Conservation (phyloP, 2,888 invertebrate species). For the Stenolophus ochropezus region DNA sequence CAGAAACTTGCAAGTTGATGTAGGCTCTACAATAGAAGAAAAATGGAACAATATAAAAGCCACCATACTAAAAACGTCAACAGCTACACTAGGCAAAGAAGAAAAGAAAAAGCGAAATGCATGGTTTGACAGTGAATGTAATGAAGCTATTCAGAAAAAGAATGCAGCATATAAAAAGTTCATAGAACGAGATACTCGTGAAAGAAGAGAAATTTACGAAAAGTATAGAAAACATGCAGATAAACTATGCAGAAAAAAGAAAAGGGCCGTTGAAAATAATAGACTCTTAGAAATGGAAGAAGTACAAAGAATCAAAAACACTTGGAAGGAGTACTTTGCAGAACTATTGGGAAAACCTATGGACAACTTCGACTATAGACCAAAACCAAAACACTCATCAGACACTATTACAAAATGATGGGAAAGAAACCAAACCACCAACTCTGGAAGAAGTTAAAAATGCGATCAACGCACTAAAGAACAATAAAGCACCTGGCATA, state of each 20-base stretch:
- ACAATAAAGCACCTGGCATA: neutral
- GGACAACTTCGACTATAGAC: neutral
- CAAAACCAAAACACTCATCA: too few species aligned
- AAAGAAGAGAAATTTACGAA: neutral
- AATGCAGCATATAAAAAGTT: neutral
- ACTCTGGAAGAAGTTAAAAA: too few species aligned
- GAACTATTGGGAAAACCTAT: neutral
- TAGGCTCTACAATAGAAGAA: neutral
- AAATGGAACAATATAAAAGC: neutral
- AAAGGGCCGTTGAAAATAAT: neutral
- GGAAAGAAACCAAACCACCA: too few species aligned
- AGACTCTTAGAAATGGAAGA: neutral
- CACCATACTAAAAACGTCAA: neutral
- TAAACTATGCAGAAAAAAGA: conserved; percentile 7
- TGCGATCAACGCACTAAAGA: too few species aligned
- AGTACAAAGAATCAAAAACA: neutral
- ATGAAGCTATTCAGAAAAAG: neutral
- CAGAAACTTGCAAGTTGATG: too few species aligned
- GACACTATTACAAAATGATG: too few species aligned
- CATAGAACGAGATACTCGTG: neutral
- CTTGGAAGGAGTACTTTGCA: neutral
- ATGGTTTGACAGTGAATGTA: neutral
- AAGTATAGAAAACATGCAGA: neutral
- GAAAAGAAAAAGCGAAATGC: neutral
- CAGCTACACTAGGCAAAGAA: neutral